phyloP scores from a whole-genome alignment of 2,113 vertebrate species.

The Tretioscincus oriximinensis region DNA sequence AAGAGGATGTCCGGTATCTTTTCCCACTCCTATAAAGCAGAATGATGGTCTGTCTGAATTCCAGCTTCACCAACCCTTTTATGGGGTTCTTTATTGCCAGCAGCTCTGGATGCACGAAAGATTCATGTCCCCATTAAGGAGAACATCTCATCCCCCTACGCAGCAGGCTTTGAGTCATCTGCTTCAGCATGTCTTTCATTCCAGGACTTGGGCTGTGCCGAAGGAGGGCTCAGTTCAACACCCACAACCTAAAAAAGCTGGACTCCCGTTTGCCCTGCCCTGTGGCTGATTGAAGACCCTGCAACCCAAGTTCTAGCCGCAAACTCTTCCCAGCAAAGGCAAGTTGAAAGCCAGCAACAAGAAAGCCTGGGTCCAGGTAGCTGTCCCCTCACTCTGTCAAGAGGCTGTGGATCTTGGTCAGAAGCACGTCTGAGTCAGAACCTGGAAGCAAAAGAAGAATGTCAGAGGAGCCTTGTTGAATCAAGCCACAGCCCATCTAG shows the following conservation, averaged over 20 bases:
- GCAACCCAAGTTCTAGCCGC: not conserved
- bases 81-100: conserved; percentile 12
- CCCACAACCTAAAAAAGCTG: not conserved
- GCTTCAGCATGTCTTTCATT: not conserved
- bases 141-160: not conserved
- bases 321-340: not conserved
- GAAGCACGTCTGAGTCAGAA: conserved; percentile 68
- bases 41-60: not conserved
- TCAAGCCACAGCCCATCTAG: too few relatives aligned
- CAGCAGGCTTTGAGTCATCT: not conserved
- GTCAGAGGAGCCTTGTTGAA: not conserved
- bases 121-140: not conserved
- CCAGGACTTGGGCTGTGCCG: not conserved
- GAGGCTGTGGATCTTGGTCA: conserved; percentile 75
- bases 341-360: not conserved
- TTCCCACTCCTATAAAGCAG: not conserved
- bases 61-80: not conserved
- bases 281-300: not conserved
- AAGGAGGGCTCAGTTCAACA: not conserved
- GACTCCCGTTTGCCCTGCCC: not conserved
- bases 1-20: too few relatives aligned
- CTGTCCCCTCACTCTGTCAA: conserved; percentile 61
- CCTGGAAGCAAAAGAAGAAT: conserved; percentile 45
- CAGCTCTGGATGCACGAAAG: not conserved
- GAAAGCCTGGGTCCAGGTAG: not conserved